Conservation (phyloP, 2,113 vertebrate species). For the Ochotona curzoniae region DNA sequence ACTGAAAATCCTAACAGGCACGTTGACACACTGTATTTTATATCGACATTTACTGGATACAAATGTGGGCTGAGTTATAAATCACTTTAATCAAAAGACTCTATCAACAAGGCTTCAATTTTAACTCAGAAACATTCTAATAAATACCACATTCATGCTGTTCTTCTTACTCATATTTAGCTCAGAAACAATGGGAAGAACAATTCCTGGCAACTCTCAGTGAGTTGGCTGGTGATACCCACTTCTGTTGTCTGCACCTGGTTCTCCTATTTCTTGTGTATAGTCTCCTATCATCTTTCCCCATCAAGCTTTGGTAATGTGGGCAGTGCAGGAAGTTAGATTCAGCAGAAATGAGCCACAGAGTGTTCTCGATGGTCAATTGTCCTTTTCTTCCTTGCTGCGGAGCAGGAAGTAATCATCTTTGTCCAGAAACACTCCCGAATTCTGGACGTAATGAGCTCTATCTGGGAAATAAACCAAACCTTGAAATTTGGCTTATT, state of each 20-base stretch:
- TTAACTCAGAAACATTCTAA: constrained; percentile 27
- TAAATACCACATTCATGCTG: background rate
- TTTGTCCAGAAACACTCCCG: constrained; percentile 56
- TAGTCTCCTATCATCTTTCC: background rate
- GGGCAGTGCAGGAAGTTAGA: constrained; percentile 39
- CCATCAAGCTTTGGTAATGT: background rate
- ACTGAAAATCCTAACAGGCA: background rate
- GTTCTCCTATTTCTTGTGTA: background rate
- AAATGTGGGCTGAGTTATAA: background rate
- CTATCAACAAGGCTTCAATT: background rate
- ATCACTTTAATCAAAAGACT: background rate
- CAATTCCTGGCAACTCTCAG: background rate
- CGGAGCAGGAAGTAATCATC: background rate
- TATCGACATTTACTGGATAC: background rate
- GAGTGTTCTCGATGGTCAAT: background rate
- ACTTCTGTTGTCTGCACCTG: background rate
- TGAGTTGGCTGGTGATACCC: background rate
- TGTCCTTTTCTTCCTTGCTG: constrained; percentile 34
- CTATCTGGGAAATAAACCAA: constrained; percentile 69
- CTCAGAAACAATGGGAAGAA: constrained; percentile 19
- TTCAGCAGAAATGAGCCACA: background rate
- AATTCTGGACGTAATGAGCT: constrained; percentile 43
- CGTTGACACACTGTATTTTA: background rate
- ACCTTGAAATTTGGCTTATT: constrained; percentile 62
- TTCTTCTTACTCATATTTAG: background rate